Evolutionary conservation across 2,888 invertebrate genomes (phyloP).

Genomic region (Tetragonula carbonaria): DNA sequence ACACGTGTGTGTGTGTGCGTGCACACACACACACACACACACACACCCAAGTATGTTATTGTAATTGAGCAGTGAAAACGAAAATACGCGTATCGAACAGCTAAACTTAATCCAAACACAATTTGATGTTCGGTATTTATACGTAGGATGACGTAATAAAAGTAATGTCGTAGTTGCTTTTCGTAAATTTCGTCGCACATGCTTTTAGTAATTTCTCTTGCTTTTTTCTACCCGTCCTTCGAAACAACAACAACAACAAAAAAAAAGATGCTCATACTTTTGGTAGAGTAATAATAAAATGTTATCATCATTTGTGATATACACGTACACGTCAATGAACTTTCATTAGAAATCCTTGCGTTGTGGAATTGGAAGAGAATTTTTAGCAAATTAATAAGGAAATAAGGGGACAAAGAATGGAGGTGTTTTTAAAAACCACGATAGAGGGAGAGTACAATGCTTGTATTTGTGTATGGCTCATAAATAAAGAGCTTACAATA

Average conservation of each 20-base stretch:
- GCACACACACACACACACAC: too few species aligned
- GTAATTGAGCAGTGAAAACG: slow-evolving; percentile 58
- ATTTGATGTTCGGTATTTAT: slow-evolving; percentile 64
- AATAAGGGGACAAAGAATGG: neutral
- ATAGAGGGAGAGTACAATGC: neutral
- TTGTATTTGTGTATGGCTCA: neutral
- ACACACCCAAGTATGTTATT: slow-evolving; percentile 46
- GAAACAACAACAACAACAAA: neutral
- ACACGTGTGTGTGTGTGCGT: neutral
- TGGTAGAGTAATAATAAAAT: slow-evolving; percentile 65
- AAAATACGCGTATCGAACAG: slow-evolving; percentile 60
- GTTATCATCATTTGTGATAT: slow-evolving; percentile 66
- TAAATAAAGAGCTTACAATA: neutral
- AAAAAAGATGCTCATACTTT: slow-evolving; percentile 43
- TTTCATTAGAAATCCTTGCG: slow-evolving; percentile 56
- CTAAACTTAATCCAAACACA: slow-evolving; percentile 22
- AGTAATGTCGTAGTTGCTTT: slow-evolving; percentile 69
- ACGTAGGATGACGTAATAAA: slow-evolving; percentile 69
- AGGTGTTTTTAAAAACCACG: slow-evolving; percentile 2
- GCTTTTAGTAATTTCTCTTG: slow-evolving; percentile 54
- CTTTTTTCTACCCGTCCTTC: slow-evolving; percentile 64
- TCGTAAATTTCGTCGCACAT: slow-evolving; percentile 63
- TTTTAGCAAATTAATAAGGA: neutral
- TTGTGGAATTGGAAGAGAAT: neutral
- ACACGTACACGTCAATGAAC: slow-evolving; percentile 38